Base-by-base conservation (phyloP, 1,140 invertebrate species). In the Temnothorax longispinosus region DNA sequence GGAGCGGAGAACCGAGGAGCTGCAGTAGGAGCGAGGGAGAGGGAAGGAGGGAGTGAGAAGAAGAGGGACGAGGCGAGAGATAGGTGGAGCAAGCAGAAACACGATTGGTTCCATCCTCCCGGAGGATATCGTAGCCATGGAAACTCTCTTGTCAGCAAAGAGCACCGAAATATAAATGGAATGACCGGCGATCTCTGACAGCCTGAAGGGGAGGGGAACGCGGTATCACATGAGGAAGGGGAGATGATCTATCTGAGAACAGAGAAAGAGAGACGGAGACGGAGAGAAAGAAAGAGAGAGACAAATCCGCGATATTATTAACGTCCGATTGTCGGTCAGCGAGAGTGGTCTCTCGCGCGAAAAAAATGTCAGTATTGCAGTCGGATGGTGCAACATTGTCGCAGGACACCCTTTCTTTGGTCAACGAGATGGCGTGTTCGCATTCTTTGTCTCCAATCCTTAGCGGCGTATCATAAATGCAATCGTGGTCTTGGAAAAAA, bases 41-140 rank as follows among this genome's bases (percentile, higher is more conserved):
- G 65, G 13, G 86, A 86, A 86, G 74, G 56, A 78, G 75, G 58
- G 80, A 80, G 65, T 76, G 65, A 15, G 86, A 87, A 86, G 69
- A 69, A 85, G 81, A 69, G 78, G 72, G 77, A 85, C 18, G 82
- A 90, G 58, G 56, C 52, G 78, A 77, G 78, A 88, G 81, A 77
- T 90, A 90, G 89, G 93, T 88, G 93, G 93, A 93, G 91, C 92
- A 67, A 92, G 86, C 78, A 90, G 85, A n/a, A 88, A 90, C 86
- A 88, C 86, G 89, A 94, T 94, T 94, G 93, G 93, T 93, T 88
- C 91, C 65, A 50, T 91, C 85, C 86, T 89, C 88, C 62, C 84
- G 62, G 87, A 87, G 92, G 92, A 91, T 89, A 93, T 91, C 90
- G 93, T 94, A 92, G 90, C 93, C 93, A 94, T 94, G 93, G 93